phyloP scores from a whole-genome alignment of 2,113 vertebrate species.

The Chauna torquata region DNA sequence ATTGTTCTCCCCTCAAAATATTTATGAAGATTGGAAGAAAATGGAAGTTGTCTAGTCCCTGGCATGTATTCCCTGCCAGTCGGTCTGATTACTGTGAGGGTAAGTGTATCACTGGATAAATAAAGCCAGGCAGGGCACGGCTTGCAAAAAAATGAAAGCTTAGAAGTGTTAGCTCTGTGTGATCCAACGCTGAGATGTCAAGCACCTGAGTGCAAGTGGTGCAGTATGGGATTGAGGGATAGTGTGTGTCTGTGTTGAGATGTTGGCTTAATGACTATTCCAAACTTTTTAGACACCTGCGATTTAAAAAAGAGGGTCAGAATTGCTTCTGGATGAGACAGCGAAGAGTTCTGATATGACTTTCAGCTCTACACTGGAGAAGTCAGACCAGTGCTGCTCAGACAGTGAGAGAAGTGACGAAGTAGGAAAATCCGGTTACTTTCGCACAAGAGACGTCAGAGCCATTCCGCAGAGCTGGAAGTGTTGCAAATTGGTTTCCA shows the following conservation, averaged over 20 bases:
- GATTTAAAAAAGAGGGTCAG: neutral
- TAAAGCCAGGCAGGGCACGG: neutral
- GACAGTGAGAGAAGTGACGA: neutral
- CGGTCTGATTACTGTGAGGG: neutral
- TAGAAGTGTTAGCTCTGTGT: neutral
- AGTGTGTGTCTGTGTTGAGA: neutral
- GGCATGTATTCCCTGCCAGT: neutral
- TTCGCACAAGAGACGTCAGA: neutral
- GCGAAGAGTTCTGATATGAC: neutral
- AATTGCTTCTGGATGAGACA: neutral
- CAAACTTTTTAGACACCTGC: neutral
- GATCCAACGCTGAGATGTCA: neutral
- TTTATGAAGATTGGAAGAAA: neutral
- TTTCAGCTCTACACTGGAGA: neutral
- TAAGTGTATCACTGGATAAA: neutral
- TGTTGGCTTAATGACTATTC: neutral
- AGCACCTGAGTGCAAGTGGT: neutral
- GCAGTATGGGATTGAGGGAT: neutral
- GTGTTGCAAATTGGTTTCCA: neutral
- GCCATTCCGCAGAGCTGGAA: neutral
- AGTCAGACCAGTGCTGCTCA: neutral
- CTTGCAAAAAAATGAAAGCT: neutral
- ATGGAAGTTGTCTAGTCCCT: neutral
- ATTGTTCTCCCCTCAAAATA: neutral
- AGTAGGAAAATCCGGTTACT: accelerated